Evolutionary conservation across 2,888 invertebrate genomes (phyloP), one percentile per base, ranked within the genome.

Genomic region (Agrochola litura): DNA sequence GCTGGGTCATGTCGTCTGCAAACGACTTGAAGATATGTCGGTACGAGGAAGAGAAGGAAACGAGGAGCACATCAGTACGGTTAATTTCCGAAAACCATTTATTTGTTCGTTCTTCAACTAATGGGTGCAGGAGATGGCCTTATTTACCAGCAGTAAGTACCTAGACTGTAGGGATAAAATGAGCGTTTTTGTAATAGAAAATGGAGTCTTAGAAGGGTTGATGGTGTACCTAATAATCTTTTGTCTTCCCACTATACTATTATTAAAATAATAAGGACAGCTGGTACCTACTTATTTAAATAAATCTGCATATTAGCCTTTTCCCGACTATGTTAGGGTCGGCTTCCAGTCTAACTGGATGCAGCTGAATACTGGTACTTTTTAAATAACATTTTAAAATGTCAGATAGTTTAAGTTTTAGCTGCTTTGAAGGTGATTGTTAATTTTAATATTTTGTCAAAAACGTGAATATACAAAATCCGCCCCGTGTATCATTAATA

Each of bases 71-170:
- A 76, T 61, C 63, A 81, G 71, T 37, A 56, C 70, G 56, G 9
- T 54, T 72, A 81, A 88, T 87, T 87, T 88, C 88, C 88, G 73
- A 37, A 68, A 68, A 65, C 43, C 81, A 82, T 88, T 73, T 78
- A 65, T 80, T 80, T 64, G 73, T 74, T 72, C 56, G 68, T 70
- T 79, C 69, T 66, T 72, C 64, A 16, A 37, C 54, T 82, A 81
- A 84, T 76, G 73, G 37, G 19, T 19, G 10, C 19, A 73, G 73
- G 80, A 77, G 65, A 76, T 73, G 65, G 66, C 6, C 43, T 37
- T 43, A 64, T 75, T 46, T 56, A 46, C 5, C 19, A 61, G 37
- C 2, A 41, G 9, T 22, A 49, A 37, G 25, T 30, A 54, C 2
- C 1, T 12, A 6, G 16, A 43, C 30, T 63, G 19, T 9, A 16